phyloP scores from a whole-genome alignment of 2,113 vertebrate species.

The Gymnogyps californianus region DNA sequence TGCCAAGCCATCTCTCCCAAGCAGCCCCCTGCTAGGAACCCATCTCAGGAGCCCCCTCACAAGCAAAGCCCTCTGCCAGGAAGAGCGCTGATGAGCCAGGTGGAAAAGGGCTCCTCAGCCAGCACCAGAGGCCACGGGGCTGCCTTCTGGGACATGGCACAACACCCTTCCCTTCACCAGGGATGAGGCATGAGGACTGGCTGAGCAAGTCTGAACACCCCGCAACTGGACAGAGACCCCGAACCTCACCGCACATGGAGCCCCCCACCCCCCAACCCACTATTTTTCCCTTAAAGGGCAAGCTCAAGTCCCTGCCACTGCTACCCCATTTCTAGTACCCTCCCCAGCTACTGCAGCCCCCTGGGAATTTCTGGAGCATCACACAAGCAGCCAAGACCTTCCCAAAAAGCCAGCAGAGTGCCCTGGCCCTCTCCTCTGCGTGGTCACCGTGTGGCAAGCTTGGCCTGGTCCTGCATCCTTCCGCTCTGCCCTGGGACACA shows the following conservation, averaged over 20 bases:
- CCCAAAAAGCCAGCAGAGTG: not conserved
- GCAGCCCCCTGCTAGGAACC: not conserved
- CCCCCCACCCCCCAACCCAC: not conserved
- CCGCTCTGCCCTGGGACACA: too few species aligned
- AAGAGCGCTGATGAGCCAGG: not conserved
- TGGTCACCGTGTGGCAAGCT: rapidly evolving
- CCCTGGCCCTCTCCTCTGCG: not conserved
- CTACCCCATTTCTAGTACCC: not conserved
- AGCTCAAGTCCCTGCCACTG: not conserved
- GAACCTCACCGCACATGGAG: rapidly evolving
- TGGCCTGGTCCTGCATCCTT: not conserved
- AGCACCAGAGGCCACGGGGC: not conserved
- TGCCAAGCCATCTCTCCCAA: not conserved
- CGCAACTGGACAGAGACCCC: not conserved
- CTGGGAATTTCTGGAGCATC: not conserved
- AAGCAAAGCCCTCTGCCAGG: not conserved
- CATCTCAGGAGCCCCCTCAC: not conserved
- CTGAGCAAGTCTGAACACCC: not conserved
- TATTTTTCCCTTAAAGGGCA: not conserved
- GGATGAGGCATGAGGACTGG: not conserved
- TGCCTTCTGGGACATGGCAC: not conserved
- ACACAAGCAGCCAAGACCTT: not conserved
- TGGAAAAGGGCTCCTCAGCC: not conserved
- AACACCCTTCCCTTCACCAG: not conserved
- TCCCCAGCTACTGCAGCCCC: not conserved